These are phyloP conservation scores for Ctena decussata DNA, from an alignment of 2,888 invertebrate genomes.

Conservation along the genomic window DNA sequence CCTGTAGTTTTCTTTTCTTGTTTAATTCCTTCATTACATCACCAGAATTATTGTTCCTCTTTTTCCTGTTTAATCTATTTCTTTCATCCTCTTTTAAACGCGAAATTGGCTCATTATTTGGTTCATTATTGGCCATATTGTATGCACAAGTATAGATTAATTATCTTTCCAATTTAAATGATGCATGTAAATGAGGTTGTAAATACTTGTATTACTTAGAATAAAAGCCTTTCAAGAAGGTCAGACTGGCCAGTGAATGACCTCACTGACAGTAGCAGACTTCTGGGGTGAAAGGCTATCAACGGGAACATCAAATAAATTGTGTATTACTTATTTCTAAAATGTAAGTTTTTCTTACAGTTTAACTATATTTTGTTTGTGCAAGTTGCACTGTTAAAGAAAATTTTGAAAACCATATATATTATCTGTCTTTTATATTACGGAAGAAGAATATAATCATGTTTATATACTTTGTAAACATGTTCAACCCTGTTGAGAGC, in stretches of 20 bases:
- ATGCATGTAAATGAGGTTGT: too few species aligned
- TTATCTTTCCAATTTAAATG: neutral
- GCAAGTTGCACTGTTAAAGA: too few species aligned
- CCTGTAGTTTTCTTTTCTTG: conserved; percentile 3
- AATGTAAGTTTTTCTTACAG: too few species aligned
- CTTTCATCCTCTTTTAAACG: neutral
- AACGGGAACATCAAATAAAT: too few species aligned
- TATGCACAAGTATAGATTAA: neutral
- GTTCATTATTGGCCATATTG: neutral
- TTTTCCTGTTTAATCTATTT: neutral
- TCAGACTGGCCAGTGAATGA: neutral
- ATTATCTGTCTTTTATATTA: too few species aligned
- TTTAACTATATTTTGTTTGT: too few species aligned
- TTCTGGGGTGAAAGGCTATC: neutral
- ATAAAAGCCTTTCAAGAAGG: neutral
- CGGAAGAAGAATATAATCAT: too few species aligned
- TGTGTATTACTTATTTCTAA: too few species aligned
- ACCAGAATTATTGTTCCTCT: neutral
- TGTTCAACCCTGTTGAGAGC: neutral
- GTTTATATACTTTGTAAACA: too few species aligned
- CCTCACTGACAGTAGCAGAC: neutral
- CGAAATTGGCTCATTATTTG: neutral
- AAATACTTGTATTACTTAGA: too few species aligned
- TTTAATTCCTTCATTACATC: neutral
- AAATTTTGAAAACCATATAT: too few species aligned